Percentiles rank a stretch among this genome's conserved stretches.
Conservation (phyloP, 2,888 invertebrate species). For the Caenorhabditis doughertyi region DNA sequence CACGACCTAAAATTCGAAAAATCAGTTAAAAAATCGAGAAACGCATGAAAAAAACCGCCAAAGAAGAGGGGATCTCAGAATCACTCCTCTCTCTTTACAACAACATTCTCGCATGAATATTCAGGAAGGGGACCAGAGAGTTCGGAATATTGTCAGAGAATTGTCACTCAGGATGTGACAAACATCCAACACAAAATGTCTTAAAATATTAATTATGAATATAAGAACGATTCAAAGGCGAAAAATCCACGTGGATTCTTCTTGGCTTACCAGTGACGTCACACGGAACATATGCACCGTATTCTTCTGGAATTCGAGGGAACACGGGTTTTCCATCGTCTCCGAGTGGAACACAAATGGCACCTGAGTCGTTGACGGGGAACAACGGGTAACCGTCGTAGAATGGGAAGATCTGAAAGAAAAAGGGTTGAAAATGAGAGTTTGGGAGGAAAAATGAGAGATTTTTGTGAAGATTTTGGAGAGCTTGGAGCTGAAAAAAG, state of each 20-base stretch:
- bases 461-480: not conserved
- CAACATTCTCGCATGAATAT: no score
- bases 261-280: slow-evolving; percentile 42
- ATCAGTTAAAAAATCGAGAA: slow-evolving; percentile 10
- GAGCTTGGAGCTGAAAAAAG: no score
- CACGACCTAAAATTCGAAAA: slow-evolving; percentile 34
- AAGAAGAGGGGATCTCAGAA: no score
- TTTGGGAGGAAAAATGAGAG: no score
- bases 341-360: slow-evolving; percentile 46
- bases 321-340: slow-evolving; percentile 54
- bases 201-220: not conserved
- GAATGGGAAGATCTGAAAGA: slow-evolving; percentile 55
- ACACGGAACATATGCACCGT: slow-evolving; percentile 47
- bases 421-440: not conserved
- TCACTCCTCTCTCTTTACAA: no score
- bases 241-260: no score
- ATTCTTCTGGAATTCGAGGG: slow-evolving; percentile 41
- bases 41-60: slow-evolving; percentile 23
- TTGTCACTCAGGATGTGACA: no score
- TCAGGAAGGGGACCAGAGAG: no score
- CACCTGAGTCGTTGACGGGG: slow-evolving; percentile 56
- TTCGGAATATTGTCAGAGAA: no score
- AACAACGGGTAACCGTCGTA: slow-evolving; percentile 53
- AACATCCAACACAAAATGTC: not conserved
- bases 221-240: not conserved